Evolutionary conservation across 2,888 invertebrate genomes (phyloP), one percentile per base, ranked within the genome.

Genomic region (Ochropacha duplaris): DNA sequence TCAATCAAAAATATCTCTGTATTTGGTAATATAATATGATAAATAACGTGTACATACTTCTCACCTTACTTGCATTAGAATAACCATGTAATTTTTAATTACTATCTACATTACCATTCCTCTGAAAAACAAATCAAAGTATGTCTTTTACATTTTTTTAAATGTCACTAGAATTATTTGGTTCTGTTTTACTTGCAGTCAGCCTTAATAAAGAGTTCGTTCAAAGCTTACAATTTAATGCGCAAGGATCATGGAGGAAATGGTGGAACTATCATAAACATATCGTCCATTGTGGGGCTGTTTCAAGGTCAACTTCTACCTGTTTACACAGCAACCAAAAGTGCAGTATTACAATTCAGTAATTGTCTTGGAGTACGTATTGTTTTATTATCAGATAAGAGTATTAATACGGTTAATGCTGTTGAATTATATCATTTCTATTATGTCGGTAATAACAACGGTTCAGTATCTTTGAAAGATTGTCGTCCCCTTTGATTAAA

Each of bases 341-440:
- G 84, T 14, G 91, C 91, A 14, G 90, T 90, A 0, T 49, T 92
- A 56, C 87, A 87, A 65, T 91, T 91, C 64, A 90, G 90, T 62
- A 86, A 81, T 50, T 84, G 84, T 62, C 81, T 92, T 59, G 91
- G 91, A 19, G 91, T 91, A 73, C 76, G 88, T 78, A 61, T 50
- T n/a, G 22, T 55, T 22, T 49, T 54, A 44, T 9, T 19, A 19
- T 44, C 19, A 9, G 16, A 19, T 44, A 9, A 44, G 39, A 16
- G 2, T 8, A 8, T 9, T 28, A 1, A 12, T 31, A 19, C 44
- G 9, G 6, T 19, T 44, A 39, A 36, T 28, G 6, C 22, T 49
- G 12, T 31, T 12, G 22, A 16, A 0, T 49, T 49, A 22, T 19
- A 14, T 49, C 12, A 28, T 9, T 28, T 28, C 6, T 28, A 1